Evolutionary conservation across 2,888 invertebrate genomes (phyloP).

Genomic region (Cephus pulcher): DNA sequence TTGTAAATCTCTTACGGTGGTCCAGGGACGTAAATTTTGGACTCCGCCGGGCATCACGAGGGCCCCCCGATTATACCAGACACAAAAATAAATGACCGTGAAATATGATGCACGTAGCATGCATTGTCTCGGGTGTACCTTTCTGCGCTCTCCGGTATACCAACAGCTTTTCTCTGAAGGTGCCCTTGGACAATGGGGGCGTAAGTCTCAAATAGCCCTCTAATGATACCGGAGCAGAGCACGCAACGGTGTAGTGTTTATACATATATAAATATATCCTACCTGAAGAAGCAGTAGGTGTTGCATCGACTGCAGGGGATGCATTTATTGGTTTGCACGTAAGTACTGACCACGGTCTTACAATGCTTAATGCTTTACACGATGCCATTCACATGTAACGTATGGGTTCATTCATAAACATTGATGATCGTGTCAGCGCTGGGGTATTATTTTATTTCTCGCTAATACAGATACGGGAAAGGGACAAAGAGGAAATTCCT

Average conservation of each 20-base stretch:
- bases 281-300: not conserved
- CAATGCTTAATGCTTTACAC: not conserved
- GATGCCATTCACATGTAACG: not conserved
- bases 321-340: not conserved
- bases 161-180: conserved; percentile 18
- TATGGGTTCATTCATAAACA: not conserved
- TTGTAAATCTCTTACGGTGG: conserved; percentile 32
- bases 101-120: conserved; percentile 58
- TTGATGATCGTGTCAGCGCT: not conserved
- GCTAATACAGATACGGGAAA: not conserved
- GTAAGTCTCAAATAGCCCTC: conserved; percentile 52
- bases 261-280: not conserved
- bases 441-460: not conserved
- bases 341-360: not conserved
- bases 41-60: conserved; percentile 23
- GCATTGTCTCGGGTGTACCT: conserved; percentile 48
- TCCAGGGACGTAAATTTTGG: conserved; percentile 37
- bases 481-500: not conserved
- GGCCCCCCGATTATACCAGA: conserved; percentile 2
- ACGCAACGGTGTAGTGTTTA: not conserved
- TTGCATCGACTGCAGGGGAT: not conserved
- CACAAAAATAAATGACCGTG: conserved; percentile 45
- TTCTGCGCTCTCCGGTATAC: conserved; percentile 11
- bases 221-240: conserved; percentile 51
- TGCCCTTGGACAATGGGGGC: conserved; percentile 50